A percentile compares a stretch with the other conserved stretches of the same genome.
phyloP scores from a whole-genome alignment of 2,888 invertebrate species.

The Stegophylla sp. region DNA sequence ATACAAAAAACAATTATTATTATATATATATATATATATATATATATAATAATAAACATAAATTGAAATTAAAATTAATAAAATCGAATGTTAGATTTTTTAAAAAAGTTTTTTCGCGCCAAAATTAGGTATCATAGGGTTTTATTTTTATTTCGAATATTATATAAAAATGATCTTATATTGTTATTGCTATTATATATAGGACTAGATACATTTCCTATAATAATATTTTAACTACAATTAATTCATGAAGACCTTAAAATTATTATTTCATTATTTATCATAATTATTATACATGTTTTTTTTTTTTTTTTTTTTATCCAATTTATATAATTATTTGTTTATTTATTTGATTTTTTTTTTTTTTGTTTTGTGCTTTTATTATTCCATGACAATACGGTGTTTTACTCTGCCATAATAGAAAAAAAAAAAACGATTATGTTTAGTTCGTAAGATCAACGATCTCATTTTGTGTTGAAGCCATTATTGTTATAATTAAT shows the following conservation, averaged over 20 bases:
- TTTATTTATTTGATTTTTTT: constrained; percentile 3
- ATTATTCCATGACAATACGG: constrained; percentile 40
- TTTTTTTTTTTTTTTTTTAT: background rate
- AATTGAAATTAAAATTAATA: constrained; percentile 5
- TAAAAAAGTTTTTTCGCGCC: constrained; percentile 16
- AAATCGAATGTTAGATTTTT: constrained; percentile 34
- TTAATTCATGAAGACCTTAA: constrained; percentile 5
- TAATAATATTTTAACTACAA: constrained; percentile 18
- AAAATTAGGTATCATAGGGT: constrained; percentile 28
- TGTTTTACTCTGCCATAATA: constrained; percentile 52
- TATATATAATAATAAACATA: background rate
- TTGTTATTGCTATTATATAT: constrained; percentile 48
- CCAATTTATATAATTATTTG: background rate
- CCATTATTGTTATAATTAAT: constrained; percentile 56
- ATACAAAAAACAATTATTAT: background rate
- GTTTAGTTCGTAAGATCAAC: constrained; percentile 55
- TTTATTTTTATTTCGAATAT: constrained; percentile 38
- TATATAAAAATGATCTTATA: constrained; percentile 44
- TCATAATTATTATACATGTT: background rate
- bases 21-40: no score
- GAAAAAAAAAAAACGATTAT: constrained; percentile 49
- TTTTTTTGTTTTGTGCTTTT: constrained; percentile 33
- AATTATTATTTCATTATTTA: background rate
- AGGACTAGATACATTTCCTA: constrained; percentile 47
- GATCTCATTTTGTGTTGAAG: constrained; percentile 58